Evolutionary conservation across 2,797 vertebrate genomes (phyloP).

Genomic region (Neostethus bicornis): DNA sequence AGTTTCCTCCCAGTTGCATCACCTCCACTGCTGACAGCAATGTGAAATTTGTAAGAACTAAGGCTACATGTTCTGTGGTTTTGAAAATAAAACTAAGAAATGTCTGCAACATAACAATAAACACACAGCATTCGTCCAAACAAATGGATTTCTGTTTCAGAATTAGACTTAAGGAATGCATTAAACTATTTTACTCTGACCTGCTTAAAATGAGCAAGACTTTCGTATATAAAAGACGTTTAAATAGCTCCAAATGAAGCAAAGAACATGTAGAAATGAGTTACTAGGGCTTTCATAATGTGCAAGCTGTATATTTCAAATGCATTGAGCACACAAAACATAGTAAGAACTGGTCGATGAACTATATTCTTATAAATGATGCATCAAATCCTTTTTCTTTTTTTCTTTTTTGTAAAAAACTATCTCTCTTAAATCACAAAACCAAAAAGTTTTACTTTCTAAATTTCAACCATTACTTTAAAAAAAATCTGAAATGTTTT

Average conservation of each 20-base stretch:
- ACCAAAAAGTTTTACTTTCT: background rate
- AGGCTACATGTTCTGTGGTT: background rate
- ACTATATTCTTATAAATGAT: background rate
- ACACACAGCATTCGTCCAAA: no score
- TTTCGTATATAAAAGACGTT: background rate
- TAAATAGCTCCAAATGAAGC: background rate
- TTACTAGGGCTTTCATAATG: background rate
- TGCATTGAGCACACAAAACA: no score
- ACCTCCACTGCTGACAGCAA: background rate
- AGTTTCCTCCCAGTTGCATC: constrained; percentile 3
- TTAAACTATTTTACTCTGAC: background rate
- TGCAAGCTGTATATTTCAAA: background rate
- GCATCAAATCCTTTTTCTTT: background rate
- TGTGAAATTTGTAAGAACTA: background rate
- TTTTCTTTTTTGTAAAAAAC: background rate
- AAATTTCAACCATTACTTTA: no score
- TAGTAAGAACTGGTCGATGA: background rate
- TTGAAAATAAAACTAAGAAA: no score
- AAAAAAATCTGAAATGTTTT: no score
- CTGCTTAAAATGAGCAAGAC: background rate
- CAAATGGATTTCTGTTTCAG: no score
- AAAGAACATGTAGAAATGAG: background rate
- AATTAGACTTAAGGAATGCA: no score
- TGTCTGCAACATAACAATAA: no score
- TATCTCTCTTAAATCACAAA: background rate